Percentiles rank a stretch among this genome's conserved stretches.
phyloP scores from a whole-genome alignment of 2,113 vertebrate genomes.

The Synodontis membranacea region DNA sequence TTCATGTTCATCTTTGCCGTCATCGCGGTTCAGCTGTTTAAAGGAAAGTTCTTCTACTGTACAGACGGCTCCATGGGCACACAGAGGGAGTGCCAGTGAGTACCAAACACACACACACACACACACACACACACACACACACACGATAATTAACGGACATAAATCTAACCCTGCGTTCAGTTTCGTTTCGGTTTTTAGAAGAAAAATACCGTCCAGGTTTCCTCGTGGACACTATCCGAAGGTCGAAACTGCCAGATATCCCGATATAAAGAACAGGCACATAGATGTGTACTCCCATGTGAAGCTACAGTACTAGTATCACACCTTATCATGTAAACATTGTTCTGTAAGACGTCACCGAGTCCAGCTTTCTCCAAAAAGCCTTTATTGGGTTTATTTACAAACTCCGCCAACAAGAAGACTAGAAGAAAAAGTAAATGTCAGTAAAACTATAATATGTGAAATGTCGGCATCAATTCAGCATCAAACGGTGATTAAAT shows the following conservation, averaged over 20 bases:
- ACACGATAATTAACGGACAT: not conserved
- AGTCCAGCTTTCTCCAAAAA: not conserved
- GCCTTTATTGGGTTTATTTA: not conserved
- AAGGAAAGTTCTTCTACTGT: conserved; percentile 98
- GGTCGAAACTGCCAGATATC: not conserved
- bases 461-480: not conserved
- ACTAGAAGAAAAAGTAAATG: not conserved
- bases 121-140: not conserved
- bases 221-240: not conserved
- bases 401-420: not conserved
- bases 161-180: not conserved
- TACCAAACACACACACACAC: conserved; percentile 15
- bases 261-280: not conserved
- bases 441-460: not conserved
- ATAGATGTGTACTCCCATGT: not conserved
- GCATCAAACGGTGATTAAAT: not conserved
- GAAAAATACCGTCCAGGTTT: not conserved
- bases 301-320: not conserved
- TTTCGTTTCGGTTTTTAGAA: not conserved
- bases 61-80: conserved; percentile 95
- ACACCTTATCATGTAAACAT: not conserved
- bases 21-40: conserved; percentile 97
- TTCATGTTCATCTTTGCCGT: conserved; percentile 99
- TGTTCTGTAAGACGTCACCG: not conserved
- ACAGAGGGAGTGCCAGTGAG: conserved; percentile 95